Evolutionary conservation across 2,113 vertebrate species (phyloP), one percentile per base, ranked within the genome.

Genomic region (Sander lucioperca): DNA sequence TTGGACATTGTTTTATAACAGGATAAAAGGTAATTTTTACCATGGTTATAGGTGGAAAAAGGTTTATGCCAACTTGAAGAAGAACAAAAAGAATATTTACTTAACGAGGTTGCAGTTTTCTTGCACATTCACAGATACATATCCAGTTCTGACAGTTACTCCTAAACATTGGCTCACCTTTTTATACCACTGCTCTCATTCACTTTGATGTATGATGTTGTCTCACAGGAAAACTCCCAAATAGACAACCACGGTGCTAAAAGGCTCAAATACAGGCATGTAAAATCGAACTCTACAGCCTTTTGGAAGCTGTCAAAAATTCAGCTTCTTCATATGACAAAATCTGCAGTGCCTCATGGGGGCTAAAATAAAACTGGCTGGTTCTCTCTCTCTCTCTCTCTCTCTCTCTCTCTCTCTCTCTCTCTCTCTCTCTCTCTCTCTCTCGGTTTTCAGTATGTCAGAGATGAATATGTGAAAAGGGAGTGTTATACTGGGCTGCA

Each of bases 361-460:
- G 78, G 58, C 87, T 80, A 83, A 92, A 92, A 88, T 90, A 91
- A 90, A 93, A 92, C 88, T 89, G 72, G 78, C 72, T 88, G 62
- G 71, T 25, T 25, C 30, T 30, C 30, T 4, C 54, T 50, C 78
- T 65, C 78, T 54, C 67, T 74, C 67, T 47, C 25, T 27, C 36
- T 50, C 30, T 65, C 78, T 54, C 67, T 74, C 67, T 47, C 25
- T 27, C 36, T 50, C 30, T 30, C 30, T 30, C 54, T 50, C 78
- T 68, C 78, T 57, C 67, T 74, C 67, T 47, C 25, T 27, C 36
- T 50, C 56, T 43, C 23, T 53, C 67, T 70, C 78, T 76, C 61
- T 19, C 82, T 70, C 75, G 88, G 85, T 88, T 88, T 89, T 88
- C 84, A 79, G 69, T 72, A 39, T 90, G 80, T 90, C 91, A 89